Percentiles rank a stretch among this genome's conserved stretches.
These are phyloP conservation scores for Oreochromis spilurus DNA, from an alignment of 2,113 vertebrate genomes.

Conservation along the genomic window DNA sequence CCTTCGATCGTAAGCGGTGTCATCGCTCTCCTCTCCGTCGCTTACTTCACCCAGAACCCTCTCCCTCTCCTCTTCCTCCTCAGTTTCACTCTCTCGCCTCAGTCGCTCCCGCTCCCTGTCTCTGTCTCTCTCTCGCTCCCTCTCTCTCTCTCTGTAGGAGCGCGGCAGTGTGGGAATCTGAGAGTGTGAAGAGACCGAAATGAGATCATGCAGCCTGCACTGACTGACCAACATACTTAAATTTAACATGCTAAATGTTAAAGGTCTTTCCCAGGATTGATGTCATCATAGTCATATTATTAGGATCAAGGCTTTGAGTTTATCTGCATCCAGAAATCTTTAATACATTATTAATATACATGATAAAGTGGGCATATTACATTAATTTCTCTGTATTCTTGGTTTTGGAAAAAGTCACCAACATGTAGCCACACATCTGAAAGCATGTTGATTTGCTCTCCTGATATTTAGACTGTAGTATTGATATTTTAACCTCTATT, in stretches of 20 bases:
- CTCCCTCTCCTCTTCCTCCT: conserved; percentile 72
- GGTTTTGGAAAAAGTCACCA: not conserved
- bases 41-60: conserved; percentile 57
- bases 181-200: not conserved
- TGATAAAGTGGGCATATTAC: not conserved
- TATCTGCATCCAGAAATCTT: not conserved
- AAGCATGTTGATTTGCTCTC: too few relatives aligned
- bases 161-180: conserved; percentile 62
- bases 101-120: conserved; percentile 49
- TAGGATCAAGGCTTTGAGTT: not conserved
- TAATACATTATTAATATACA: not conserved
- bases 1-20: conserved; percentile 74
- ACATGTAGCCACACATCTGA: too few relatives aligned
- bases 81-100: conserved; percentile 62
- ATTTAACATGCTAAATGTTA: not conserved
- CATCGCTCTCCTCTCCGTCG: conserved; percentile 76
- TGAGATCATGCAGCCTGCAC: not conserved
- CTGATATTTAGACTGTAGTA: too few relatives aligned
- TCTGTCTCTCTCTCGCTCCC: conserved; percentile 37
- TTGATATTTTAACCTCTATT: not conserved
- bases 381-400: not conserved
- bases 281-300: not conserved
- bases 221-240: not conserved
- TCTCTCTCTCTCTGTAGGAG: conserved; percentile 47
- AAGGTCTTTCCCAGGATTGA: not conserved